Evolutionary conservation across 2,113 vertebrate genomes (phyloP).

Genomic region (Podocnemis expansa): DNA sequence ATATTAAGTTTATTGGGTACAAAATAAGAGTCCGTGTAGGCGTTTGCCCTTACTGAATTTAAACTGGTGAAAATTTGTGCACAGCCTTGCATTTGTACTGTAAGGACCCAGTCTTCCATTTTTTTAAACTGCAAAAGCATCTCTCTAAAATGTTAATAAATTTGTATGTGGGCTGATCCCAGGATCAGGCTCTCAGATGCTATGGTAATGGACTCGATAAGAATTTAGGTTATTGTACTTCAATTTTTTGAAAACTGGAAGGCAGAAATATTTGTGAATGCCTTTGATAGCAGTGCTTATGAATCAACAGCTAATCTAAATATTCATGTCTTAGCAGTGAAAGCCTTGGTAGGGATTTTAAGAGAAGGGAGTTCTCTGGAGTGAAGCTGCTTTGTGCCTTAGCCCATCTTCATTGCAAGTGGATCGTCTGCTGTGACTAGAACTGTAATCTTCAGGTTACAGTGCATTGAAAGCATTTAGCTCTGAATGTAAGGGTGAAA

Average conservation of each 20-base stretch:
- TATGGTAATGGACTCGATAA: background rate
- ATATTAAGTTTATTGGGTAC: background rate
- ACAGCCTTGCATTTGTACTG: background rate
- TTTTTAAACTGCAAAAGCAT: too few relatives aligned
- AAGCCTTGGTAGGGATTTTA: background rate
- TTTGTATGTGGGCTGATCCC: background rate
- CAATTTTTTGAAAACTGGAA: background rate
- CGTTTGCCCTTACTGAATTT: background rate
- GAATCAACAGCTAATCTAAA: background rate
- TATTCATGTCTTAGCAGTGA: accelerated
- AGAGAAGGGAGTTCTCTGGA: slow-evolving; percentile 8
- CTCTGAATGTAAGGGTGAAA: background rate
- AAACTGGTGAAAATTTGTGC: background rate
- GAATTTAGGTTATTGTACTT: background rate
- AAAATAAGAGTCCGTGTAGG: background rate
- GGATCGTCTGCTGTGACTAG: slow-evolving; percentile 33
- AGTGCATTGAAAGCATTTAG: background rate
- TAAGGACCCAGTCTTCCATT: background rate
- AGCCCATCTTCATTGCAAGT: slow-evolving; percentile 45
- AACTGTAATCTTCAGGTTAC: background rate
- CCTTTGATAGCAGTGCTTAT: accelerated
- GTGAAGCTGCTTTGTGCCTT: slow-evolving; percentile 1
- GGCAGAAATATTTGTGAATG: background rate
- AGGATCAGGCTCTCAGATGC: background rate
- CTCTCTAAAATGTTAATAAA: background rate